A percentile compares a stretch with the other conserved stretches of the same genome.
Evolutionary conservation across 2,888 invertebrate genomes (phyloP).

Genomic region (Sesamia inferens): DNA sequence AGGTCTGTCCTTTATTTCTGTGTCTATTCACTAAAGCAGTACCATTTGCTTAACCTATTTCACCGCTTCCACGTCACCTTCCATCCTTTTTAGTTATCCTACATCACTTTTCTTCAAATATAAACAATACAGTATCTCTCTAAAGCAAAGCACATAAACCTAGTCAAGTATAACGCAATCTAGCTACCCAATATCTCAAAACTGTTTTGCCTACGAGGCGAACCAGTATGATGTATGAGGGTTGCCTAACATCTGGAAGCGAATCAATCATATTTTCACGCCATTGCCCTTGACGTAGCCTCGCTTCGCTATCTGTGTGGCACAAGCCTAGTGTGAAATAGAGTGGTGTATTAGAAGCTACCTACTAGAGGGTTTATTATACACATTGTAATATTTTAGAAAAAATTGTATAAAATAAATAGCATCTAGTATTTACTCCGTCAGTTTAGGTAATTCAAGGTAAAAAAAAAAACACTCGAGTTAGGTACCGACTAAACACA

Average conservation of each 20-base stretch:
- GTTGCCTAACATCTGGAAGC: slow-evolving; percentile 45
- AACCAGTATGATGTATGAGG: slow-evolving; percentile 50
- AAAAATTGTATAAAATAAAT: too few species aligned
- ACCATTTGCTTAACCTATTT: background rate
- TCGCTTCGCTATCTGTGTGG: slow-evolving; percentile 47
- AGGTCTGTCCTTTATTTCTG: too few species aligned
- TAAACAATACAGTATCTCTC: slow-evolving; percentile 28
- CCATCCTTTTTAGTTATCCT: background rate
- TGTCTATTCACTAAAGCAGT: background rate
- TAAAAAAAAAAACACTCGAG: too few species aligned
- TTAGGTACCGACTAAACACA: too few species aligned
- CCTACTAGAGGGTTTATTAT: slow-evolving; percentile 23
- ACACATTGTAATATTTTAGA: slow-evolving; percentile 8
- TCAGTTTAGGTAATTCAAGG: too few species aligned
- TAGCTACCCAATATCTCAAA: slow-evolving; percentile 51
- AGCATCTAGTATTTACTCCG: too few species aligned
- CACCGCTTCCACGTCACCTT: background rate
- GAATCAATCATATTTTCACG: slow-evolving; percentile 62
- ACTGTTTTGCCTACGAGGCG: slow-evolving; percentile 33
- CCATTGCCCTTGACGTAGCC: slow-evolving; percentile 46
- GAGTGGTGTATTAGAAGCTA: slow-evolving; percentile 13
- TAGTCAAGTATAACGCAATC: slow-evolving; percentile 47
- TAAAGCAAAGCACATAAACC: slow-evolving; percentile 30
- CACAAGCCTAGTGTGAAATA: slow-evolving; percentile 47
- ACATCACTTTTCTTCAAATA: slow-evolving; percentile 15